Conservation (phyloP, 2,797 vertebrate species). For the Peromyscus melanophrys region DNA sequence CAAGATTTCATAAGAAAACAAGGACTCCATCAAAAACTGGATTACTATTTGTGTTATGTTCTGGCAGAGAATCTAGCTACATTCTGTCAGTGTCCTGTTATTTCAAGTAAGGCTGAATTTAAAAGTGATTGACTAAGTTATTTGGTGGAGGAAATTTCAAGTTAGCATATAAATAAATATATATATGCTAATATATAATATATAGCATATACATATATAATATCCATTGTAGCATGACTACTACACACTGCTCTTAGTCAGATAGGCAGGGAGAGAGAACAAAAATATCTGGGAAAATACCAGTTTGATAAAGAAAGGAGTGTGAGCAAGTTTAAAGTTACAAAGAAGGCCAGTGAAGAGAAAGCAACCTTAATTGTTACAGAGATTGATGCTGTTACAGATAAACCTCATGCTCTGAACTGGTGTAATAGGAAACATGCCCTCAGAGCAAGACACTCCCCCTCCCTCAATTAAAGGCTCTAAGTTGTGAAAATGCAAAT, state of each 20-base stretch:
- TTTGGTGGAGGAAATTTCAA: not conserved
- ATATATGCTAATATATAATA: too few relatives aligned
- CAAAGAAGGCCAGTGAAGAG: not conserved
- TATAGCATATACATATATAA: too few relatives aligned
- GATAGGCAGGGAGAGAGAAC: not conserved
- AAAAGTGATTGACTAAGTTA: not conserved
- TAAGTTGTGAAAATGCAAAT: not conserved
- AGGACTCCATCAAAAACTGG: not conserved
- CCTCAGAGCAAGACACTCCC: not conserved
- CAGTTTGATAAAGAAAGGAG: not conserved
- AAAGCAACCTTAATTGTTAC: not conserved
- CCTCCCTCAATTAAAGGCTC: not conserved
- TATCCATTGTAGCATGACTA: not conserved
- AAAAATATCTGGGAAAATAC: not conserved
- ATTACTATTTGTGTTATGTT: not conserved
- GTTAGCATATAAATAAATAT: not conserved
- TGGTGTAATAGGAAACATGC: not conserved
- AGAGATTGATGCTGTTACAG: not conserved
- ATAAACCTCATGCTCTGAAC: not conserved
- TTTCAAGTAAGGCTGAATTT: not conserved
- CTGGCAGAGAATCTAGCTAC: not conserved
- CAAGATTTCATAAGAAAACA: not conserved
- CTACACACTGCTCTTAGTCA: not conserved
- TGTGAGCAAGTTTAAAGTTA: not conserved
- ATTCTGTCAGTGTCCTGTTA: not conserved